Base-by-base conservation (phyloP, 2,797 vertebrate genomes). In the Sebastes hubbsi region DNA sequence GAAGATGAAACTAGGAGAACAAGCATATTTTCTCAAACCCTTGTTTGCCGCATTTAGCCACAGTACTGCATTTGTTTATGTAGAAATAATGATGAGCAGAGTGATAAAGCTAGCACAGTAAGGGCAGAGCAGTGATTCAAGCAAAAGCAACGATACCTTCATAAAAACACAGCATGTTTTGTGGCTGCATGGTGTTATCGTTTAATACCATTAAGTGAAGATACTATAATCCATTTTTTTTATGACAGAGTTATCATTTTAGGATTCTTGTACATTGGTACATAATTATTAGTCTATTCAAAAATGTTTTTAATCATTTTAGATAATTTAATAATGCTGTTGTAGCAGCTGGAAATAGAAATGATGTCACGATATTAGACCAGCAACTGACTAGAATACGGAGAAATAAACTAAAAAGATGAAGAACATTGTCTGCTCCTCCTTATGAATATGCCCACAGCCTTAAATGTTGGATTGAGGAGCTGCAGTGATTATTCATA, bases 241-340 rank as follows among this genome's bases (percentile, higher is more conserved):
- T 49, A 75, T 8, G 8, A 42, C 38, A 30, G 8, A 54, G 59
- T 27, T 27, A 54, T 42, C 20, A 8, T 58, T 82, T 82, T 70
- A 72, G 52, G 25, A 49, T 75, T 75, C 5, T 64, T 70, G 4
- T 72, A 62, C 34, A 77, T 18, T 46, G 22, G 22, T 59, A 49
- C n/a, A 69, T 82, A 46, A 77, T 61, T 30, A 59, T 22, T 29
- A 55, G 42, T 61, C 64, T 38, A 81, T 63, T 59, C 24, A 63
- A 79, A 78, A 42, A 8, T 64, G 4, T 60, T 58, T 73, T 64
- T 32, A 20, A 71, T 76, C 68, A 36, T 65, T 69, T 72, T 36
- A 65, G 46, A 72, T 72, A 7, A 80, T 71, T 71, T 30, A 65
- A 75, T 27, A 68, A 68, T 20, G 30, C 32, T 27, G 52, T 13